Percentiles rank a stretch among this genome's conserved stretches.
Conservation (phyloP, 2,797 vertebrate genomes). For the Aphelocoma californica region DNA sequence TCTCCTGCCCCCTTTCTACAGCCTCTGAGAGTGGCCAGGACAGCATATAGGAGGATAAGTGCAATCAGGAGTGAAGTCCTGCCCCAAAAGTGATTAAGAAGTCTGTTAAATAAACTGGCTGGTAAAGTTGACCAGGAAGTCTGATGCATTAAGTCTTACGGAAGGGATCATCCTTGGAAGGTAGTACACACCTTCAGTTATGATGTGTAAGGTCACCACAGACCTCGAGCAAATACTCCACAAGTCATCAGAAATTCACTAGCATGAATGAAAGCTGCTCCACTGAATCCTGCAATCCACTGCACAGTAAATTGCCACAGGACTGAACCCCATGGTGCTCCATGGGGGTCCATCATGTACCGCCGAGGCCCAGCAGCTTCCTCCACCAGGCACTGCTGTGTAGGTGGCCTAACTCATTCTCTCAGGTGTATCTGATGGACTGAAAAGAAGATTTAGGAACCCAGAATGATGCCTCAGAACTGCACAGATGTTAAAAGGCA, state of each 20-base stretch:
- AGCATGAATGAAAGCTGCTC: background rate
- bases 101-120: background rate
- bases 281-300: background rate
- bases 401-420: background rate
- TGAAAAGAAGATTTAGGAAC: background rate
- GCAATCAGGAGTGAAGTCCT: background rate
- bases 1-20: background rate
- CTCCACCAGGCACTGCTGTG: background rate
- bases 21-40: background rate
- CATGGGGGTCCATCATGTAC: rapidly evolving
- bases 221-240: background rate
- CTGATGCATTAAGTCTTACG: background rate
- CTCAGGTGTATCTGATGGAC: background rate
- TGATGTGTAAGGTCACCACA: background rate
- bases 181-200: background rate
- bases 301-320: background rate
- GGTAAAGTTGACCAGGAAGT: background rate
- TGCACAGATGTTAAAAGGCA: background rate
- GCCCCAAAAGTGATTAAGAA: background rate
- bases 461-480: background rate
- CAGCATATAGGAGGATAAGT: background rate
- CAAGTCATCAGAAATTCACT: background rate
- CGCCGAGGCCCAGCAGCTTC: rapidly evolving
- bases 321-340: background rate
- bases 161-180: background rate